Evolutionary conservation across 2,888 invertebrate species (phyloP), one percentile per base, ranked within the genome.

Genomic region (Crepidodera aurea): DNA sequence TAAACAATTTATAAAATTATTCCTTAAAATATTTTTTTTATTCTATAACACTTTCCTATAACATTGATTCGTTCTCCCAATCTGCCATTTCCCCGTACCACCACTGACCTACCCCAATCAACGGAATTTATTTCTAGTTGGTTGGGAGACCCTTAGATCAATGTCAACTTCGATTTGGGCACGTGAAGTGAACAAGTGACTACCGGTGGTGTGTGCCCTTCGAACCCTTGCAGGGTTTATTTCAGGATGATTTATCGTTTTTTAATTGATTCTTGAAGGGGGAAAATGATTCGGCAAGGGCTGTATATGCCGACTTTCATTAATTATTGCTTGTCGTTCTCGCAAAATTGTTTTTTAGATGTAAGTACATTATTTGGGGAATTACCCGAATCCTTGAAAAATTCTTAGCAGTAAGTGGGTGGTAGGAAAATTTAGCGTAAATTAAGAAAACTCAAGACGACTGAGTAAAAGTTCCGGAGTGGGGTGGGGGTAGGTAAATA

Each of bases 101-200:
- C 22, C 22, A 22, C 44, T 44, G 44, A 40, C 39, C 54, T 19
- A 58, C 48, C 58, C 53, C 50, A 58, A 54, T 56, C 55, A 44
- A 44, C n/a, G n/a, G 18, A 60, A 66, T 62, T 61, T 61, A 64
- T 69, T 70, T 62, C 53, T 57, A 59, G 59, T 18, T 60, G 50
- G 60, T 18, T 59, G 50, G 60, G 25, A 68, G 68, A 67, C 65
- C n/a, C 66, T 70, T 74, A 69, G 69, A 74, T 74, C 74, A 73
- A 68, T 71, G 74, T 72, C 73, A 69, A 60, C 66, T 69, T 67
- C 72, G 69, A 73, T 72, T 73, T 70, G 64, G 65, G 64, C 68
- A 67, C 64, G 40, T 25, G 48, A 39, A 68, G 66, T 65, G 68
- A 61, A 60, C 67, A 66, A 55, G 55, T 44, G 34, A 29, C 44